A percentile compares a stretch with the other conserved stretches of the same genome.
Conservation (phyloP, 2,797 vertebrate genomes). For the Alectoris magna region DNA sequence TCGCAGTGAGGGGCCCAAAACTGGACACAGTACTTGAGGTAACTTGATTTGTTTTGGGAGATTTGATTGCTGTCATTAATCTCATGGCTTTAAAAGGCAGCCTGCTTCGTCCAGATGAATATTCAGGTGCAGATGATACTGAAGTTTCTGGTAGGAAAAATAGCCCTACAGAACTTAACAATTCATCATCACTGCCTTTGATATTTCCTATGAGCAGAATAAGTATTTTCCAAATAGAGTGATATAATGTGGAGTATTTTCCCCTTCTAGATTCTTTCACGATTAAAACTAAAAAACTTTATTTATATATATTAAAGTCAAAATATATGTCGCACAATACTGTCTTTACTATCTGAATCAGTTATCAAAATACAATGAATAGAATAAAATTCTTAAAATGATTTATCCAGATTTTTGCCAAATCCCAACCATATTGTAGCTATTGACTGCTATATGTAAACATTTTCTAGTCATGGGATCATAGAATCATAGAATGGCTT, state of each 20-base stretch:
- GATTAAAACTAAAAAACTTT: background rate
- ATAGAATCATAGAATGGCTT: too few relatives aligned
- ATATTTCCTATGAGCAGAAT: background rate
- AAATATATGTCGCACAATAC: background rate
- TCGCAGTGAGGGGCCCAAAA: too few relatives aligned
- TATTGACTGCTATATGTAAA: background rate
- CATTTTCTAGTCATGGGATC: background rate
- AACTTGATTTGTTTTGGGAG: background rate
- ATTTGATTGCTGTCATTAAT: background rate
- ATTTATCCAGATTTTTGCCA: background rate
- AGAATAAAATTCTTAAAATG: background rate
- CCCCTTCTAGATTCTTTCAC: background rate
- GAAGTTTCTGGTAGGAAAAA: background rate
- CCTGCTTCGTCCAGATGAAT: background rate
- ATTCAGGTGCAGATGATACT: background rate
- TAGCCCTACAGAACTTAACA: background rate
- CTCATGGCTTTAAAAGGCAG: background rate
- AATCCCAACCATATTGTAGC: background rate
- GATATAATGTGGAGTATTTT: background rate
- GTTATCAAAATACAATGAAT: background rate
- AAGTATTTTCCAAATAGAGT: background rate
- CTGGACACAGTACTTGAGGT: too few relatives aligned
- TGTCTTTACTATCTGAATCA: background rate
- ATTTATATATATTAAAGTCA: background rate
- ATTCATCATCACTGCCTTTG: background rate